Evolutionary conservation across 2,888 invertebrate genomes (phyloP).

Genomic region (Hypolimnas misippus): DNA sequence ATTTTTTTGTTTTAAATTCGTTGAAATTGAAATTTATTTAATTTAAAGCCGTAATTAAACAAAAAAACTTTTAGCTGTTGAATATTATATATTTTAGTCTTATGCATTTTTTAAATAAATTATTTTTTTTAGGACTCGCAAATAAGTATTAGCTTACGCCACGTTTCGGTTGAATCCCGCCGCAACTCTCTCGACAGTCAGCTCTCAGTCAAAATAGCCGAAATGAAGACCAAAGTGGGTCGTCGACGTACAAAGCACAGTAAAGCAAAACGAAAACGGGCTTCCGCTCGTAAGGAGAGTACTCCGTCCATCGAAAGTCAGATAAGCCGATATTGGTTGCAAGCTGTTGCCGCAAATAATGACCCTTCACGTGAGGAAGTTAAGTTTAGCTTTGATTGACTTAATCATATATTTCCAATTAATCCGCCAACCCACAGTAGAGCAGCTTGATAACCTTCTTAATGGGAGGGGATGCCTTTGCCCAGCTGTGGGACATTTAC

Average conservation of each 20-base stretch:
- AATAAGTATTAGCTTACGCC: slow-evolving; percentile 90
- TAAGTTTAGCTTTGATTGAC: slow-evolving; percentile 77
- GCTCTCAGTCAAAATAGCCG: slow-evolving; percentile 92
- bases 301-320: slow-evolving; percentile 93
- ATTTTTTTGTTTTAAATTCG: too few species aligned
- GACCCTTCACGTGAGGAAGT: slow-evolving; percentile 82
- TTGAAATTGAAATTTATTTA: too few species aligned
- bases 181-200: slow-evolving; percentile 95
- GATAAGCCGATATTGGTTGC: slow-evolving; percentile 87
- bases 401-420: not conserved
- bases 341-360: slow-evolving; percentile 84
- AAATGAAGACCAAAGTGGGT: slow-evolving; percentile 89
- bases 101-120: too few species aligned
- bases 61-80: too few species aligned
- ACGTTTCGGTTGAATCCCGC: slow-evolving; percentile 93
- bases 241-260: slow-evolving; percentile 77
- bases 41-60: too few species aligned
- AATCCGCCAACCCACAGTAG: too few species aligned
- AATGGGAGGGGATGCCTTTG: too few species aligned
- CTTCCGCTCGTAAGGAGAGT: slow-evolving; percentile 84
- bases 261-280: slow-evolving; percentile 73
- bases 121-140: slow-evolving; percentile 83
- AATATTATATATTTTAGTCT: too few species aligned
- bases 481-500: too few species aligned
- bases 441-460: too few species aligned